Percentiles rank a stretch among this genome's conserved stretches.
These are phyloP conservation scores for Nipponia nippon DNA, from an alignment of 2,113 vertebrate species.

Conservation along the genomic window DNA sequence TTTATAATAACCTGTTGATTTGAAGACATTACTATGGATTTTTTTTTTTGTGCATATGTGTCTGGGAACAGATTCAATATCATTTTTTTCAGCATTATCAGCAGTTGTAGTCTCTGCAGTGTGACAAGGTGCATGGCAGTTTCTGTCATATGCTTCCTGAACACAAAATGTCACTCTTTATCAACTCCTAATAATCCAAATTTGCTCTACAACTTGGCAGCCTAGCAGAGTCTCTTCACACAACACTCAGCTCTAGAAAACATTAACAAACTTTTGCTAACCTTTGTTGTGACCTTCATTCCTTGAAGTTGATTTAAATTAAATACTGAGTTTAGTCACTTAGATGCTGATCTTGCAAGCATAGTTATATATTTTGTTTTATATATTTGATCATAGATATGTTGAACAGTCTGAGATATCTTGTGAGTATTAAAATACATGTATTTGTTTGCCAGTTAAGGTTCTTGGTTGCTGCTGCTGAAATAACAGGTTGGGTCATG, in stretches of 20 bases:
- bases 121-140: conserved; percentile 19
- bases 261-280: neutral
- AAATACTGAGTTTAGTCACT: neutral
- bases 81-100: neutral
- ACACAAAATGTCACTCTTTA: neutral
- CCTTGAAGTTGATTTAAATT: neutral
- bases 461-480: neutral
- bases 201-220: neutral
- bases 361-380: neutral
- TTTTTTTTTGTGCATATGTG: neutral
- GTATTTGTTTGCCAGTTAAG: neutral
- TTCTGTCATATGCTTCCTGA: neutral
- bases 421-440: neutral
- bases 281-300: neutral
- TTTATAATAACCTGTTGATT: neutral
- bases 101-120: neutral
- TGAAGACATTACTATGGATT: neutral
- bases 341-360: neutral
- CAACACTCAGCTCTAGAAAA: neutral
- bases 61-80: neutral
- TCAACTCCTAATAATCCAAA: conserved; percentile 16
- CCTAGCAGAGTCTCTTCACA: neutral
- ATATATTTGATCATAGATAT: neutral
- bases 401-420: neutral
- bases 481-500: neutral